A percentile compares a stretch with the other conserved stretches of the same genome.
Conservation (phyloP, 1,140 invertebrate species). For the Tetragonula clypearis region DNA sequence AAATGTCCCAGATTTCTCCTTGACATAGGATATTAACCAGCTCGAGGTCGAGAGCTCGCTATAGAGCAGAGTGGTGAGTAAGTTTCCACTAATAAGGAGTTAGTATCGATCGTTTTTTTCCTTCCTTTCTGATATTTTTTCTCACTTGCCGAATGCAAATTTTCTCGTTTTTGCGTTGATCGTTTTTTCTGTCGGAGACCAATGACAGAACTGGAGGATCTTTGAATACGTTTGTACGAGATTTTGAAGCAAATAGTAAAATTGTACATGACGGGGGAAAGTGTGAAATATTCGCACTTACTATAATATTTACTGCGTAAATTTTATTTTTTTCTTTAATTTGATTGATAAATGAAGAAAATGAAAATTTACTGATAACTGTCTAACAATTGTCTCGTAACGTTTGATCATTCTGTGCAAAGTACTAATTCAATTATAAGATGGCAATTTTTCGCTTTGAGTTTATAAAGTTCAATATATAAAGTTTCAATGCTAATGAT, state of each 20-base stretch:
- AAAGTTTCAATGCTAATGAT: too few relatives aligned
- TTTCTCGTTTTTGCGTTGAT: neutral
- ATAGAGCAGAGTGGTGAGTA: neutral
- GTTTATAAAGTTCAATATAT: too few relatives aligned
- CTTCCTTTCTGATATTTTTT: neutral
- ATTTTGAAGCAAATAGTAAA: too few relatives aligned
- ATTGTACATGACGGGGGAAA: too few relatives aligned
- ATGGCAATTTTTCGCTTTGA: too few relatives aligned
- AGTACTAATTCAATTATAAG: neutral
- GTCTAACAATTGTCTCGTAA: too few relatives aligned
- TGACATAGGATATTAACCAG: neutral
- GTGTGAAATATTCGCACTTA: too few relatives aligned
- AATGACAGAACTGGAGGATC: neutral
- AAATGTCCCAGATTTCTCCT: neutral
- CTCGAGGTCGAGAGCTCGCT: neutral
- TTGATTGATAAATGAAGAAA: too few relatives aligned
- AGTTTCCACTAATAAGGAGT: neutral
- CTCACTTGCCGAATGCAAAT: neutral
- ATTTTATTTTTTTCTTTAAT: too few relatives aligned
- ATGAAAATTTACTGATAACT: too few relatives aligned
- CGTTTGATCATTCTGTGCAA: neutral
- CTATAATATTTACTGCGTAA: too few relatives aligned
- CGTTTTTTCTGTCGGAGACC: neutral
- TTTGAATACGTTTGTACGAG: too few relatives aligned
- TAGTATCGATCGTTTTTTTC: neutral